Evolutionary conservation across 2,113 vertebrate species (phyloP), one percentile per base, ranked within the genome.

Genomic region (Otis tarda): DNA sequence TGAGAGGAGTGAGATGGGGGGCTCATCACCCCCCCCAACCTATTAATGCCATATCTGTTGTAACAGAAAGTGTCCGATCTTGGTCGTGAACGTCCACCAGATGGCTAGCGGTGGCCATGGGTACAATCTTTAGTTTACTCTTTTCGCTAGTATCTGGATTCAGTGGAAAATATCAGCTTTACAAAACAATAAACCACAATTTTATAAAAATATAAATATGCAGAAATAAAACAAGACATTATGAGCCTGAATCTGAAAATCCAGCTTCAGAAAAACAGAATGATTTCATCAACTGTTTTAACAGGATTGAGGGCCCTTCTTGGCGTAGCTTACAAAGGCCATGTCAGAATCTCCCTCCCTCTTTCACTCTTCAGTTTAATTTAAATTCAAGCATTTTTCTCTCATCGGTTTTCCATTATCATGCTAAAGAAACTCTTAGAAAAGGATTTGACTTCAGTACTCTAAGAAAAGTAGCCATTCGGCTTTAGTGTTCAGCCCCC

Each of bases 61-160:
- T 56, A 50, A 63, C 7, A 9, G 20, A 18, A 35, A 67, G 14
- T 2, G 14, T 6, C 19, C 2, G 0, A 7, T 10, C 10, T 17
- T 7, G 3, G 14, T 21, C 4, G 1, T 14, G 9, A 60, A 12
- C 13, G 60, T 22, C 79, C 55, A 81, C 16, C 47, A 14, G 52
- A 5, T 0, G 31, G 50, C 57, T 22, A 12, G 24, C 1, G 6
- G n/a, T 14, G 20, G 39, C 60, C 47, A 9, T 0, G 0, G 35
- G 37, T 53, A 18, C 65, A 53, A 43, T 9, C 20, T 31, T 23
- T 0, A 6, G 33, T 16, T 59, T 65, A 27, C 15, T 45, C 16
- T 16, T 37, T 24, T 5, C 0, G 0, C 41, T 28, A 56, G 28
- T 59, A 74, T 31, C n/a, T 63, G 50, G 14, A 68, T 53, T 65